Evolutionary conservation across 2,113 vertebrate species (phyloP).

Genomic region (Myotis davidii): DNA sequence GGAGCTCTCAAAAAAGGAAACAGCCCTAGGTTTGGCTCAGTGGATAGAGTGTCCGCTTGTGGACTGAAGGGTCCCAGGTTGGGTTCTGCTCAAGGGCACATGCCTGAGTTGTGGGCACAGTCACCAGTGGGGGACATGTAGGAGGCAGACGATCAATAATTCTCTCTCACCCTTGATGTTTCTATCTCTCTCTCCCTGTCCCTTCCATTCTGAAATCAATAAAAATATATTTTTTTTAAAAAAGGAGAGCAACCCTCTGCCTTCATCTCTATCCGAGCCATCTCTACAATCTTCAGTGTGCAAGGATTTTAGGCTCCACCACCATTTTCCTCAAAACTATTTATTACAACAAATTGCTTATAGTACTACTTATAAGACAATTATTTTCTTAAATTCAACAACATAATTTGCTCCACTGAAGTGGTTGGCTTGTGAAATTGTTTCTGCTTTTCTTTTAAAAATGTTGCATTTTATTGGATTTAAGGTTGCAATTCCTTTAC

Average conservation of each 20-base stretch:
- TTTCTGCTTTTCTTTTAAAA: conserved; percentile 36
- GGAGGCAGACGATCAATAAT: no score
- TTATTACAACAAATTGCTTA: background rate
- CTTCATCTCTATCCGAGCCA: background rate
- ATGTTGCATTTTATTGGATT: background rate
- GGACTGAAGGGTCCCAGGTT: no score
- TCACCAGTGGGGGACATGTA: no score
- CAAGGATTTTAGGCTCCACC: background rate
- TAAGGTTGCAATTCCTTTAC: background rate
- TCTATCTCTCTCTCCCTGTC: no score
- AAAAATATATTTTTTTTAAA: no score
- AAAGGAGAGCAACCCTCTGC: background rate
- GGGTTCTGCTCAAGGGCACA: no score
- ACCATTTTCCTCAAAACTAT: background rate
- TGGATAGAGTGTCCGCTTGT: no score
- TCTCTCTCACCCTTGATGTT: no score
- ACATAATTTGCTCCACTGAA: background rate
- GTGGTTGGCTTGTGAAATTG: conserved; percentile 9
- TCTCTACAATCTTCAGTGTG: background rate
- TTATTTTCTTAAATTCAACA: background rate
- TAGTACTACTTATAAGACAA: background rate
- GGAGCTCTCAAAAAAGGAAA: background rate
- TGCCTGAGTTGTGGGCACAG: no score
- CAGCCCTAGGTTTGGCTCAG: no score
- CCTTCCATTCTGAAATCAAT: no score